These are phyloP conservation scores for Tinamus major DNA, from an alignment of 2,797 vertebrate species.

Conservation along the genomic window DNA sequence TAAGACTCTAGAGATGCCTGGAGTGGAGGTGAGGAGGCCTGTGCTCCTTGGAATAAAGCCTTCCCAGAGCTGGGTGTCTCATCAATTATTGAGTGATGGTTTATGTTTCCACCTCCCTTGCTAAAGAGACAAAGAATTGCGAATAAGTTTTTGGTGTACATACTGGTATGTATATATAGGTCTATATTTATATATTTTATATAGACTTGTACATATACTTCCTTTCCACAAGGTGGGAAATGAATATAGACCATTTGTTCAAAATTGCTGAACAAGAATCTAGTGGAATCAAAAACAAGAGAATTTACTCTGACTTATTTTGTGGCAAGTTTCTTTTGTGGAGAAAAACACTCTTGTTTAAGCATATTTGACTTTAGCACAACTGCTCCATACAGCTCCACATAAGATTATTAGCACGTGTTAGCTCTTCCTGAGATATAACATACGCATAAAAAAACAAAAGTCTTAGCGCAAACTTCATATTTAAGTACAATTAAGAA, in stretches of 20 bases:
- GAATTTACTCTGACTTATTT: background rate
- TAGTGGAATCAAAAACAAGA: background rate
- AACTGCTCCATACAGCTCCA: background rate
- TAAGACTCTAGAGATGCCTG: accelerated
- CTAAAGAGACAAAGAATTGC: background rate
- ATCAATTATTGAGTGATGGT: background rate
- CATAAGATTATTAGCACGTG: background rate
- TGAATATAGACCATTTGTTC: background rate
- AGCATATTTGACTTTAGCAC: background rate
- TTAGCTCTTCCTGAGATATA: background rate
- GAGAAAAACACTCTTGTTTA: background rate
- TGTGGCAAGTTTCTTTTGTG: background rate
- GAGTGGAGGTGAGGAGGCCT: background rate
- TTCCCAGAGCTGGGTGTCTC: background rate
- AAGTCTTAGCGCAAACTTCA: background rate
- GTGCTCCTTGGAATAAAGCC: background rate
- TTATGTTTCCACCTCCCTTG: background rate
- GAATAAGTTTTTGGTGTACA: background rate
- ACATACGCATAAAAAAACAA: background rate
- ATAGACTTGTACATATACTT: background rate
- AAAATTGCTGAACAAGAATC: background rate
- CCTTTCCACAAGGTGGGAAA: background rate
- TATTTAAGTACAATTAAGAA: background rate
- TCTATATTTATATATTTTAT: too few species aligned
- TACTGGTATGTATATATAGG: too few species aligned